phyloP scores from a whole-genome alignment of 2,797 vertebrate species.

The Spatula versicolor region DNA sequence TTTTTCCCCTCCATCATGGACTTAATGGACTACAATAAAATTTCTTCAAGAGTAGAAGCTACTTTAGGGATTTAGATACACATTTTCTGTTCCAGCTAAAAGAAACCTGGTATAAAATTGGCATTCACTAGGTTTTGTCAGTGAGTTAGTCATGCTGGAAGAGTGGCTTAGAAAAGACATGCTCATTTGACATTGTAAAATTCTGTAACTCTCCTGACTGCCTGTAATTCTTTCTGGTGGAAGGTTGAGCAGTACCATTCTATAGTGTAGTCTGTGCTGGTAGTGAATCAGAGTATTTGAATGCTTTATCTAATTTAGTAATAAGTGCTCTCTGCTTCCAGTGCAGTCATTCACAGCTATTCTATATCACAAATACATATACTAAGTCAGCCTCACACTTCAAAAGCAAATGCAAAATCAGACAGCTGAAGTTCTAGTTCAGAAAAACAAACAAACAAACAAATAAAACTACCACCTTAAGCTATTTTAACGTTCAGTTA shows the following conservation, averaged over 20 bases:
- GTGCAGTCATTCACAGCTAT: background rate
- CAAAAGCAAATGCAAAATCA: background rate
- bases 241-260: background rate
- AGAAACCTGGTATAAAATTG: background rate
- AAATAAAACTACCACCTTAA: background rate
- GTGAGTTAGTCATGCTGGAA: background rate
- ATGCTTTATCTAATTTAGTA: background rate
- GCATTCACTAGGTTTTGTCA: background rate
- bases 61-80: background rate
- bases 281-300: background rate
- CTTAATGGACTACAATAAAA: background rate
- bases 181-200: background rate
- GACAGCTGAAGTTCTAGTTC: background rate
- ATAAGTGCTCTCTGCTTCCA: background rate
- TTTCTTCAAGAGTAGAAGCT: background rate
- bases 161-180: background rate
- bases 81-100: background rate
- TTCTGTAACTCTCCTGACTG: background rate
- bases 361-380: background rate
- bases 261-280: background rate
- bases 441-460: accelerated
- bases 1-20: background rate
- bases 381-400: background rate
- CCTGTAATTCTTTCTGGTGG: background rate
- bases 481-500: background rate